Evolutionary conservation across 2,888 invertebrate genomes (phyloP).

Genomic region (Anorthoa munda): DNA sequence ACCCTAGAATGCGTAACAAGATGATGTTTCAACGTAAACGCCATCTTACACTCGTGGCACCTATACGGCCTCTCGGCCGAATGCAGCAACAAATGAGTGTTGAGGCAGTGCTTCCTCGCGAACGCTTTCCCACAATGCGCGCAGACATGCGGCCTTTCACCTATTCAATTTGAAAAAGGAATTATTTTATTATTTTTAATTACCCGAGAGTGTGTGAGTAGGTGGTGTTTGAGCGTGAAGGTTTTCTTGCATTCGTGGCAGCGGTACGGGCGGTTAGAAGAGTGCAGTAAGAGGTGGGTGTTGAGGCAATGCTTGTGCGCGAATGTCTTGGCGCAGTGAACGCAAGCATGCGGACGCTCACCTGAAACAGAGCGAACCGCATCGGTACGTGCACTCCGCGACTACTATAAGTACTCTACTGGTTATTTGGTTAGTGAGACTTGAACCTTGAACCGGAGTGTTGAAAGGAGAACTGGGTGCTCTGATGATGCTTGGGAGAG

Average conservation of each 20-base stretch:
- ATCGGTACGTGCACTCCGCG: constrained; percentile 63
- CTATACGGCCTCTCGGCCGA: constrained; percentile 96
- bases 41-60: constrained; percentile 96
- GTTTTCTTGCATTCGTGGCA: constrained; percentile 95
- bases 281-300: constrained; percentile 94
- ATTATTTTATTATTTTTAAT: constrained; percentile 70
- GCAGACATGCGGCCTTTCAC: constrained; percentile 95
- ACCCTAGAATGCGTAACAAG: constrained; percentile 95
- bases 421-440: neutral
- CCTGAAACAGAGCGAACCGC: constrained; percentile 86
- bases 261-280: constrained; percentile 94
- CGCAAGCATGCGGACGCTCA: constrained; percentile 93
- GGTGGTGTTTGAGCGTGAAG: constrained; percentile 95
- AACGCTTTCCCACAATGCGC: constrained; percentile 95
- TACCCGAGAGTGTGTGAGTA: constrained; percentile 94
- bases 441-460: neutral
- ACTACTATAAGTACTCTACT: constrained; percentile 1
- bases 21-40: constrained; percentile 96
- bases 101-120: constrained; percentile 95
- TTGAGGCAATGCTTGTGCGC: constrained; percentile 95
- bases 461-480: neutral
- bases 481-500: neutral
- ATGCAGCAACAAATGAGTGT: constrained; percentile 95
- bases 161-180: constrained; percentile 78
- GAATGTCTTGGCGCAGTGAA: constrained; percentile 94